A percentile compares a stretch with the other conserved stretches of the same genome.
phyloP scores from a whole-genome alignment of 2,797 vertebrate genomes.

The Dipus sagitta region DNA sequence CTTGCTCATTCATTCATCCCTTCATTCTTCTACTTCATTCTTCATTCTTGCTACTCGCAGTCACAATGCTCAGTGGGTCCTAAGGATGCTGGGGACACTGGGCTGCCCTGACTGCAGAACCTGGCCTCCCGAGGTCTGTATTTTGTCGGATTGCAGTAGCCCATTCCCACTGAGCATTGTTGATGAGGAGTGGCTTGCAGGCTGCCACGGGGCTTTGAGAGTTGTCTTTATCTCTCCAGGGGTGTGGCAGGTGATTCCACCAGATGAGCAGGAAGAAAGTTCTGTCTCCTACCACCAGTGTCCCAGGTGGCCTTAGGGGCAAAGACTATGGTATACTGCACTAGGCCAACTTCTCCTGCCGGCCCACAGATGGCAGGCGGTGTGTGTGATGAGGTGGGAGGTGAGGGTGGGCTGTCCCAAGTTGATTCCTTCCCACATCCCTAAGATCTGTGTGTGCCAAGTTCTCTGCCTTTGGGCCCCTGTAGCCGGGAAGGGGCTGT shows the following conservation, averaged over 20 bases:
- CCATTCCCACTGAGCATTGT: background rate
- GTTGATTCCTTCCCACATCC: background rate
- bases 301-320: background rate
- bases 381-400: background rate
- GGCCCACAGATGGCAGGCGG: background rate
- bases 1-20: background rate
- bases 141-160: background rate
- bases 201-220: background rate
- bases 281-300: background rate
- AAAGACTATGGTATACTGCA: background rate
- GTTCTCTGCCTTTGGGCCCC: background rate
- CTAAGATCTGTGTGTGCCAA: background rate
- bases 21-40: background rate
- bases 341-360: background rate
- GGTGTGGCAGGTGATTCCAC: background rate
- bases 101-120: background rate
- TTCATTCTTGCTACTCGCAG: background rate
- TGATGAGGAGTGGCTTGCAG: background rate
- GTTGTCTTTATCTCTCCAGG: background rate
- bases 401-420: too few species aligned
- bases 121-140: accelerated
- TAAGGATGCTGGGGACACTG: background rate
- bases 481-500: background rate
- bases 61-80: too few species aligned
- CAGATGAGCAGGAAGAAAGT: background rate